Evolutionary conservation across 2,797 vertebrate genomes (phyloP), one percentile per base, ranked within the genome.

Genomic region (Peromyscus attwateri): DNA sequence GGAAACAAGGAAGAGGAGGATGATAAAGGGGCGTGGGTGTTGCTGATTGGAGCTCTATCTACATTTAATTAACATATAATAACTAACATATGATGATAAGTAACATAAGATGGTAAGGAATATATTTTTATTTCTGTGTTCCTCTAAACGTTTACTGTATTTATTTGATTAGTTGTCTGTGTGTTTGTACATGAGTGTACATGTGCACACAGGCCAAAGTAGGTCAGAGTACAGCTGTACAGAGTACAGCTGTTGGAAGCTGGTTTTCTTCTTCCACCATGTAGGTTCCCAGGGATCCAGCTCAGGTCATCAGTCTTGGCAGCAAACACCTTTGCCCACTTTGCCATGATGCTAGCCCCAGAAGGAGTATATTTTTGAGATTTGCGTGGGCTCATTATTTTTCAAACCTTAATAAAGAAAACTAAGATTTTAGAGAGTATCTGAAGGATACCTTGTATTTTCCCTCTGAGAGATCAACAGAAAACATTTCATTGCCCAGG

Each of bases 351-450:
- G 3, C 17, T 11, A 6, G 16, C 14, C 52, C 25, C 52, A 60
- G 52, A 60, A 75, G n/a, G 34, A 88, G 31, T 75, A 60, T 6
- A 40, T 79, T 76, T 97, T 88, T 88, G 17, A 87, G 82, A 92
- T 84, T 73, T 91, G 17, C 27, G 25, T 91, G 55, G 25, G 73
- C 37, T 73, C 34, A 37, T 1, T 91, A 79, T 3, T 40, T 87
- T 83, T 52, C 34, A 93, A 91, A 77, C 6, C 21, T 79, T 46
- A 75, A 14, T 89, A 40, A 94, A 92, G 90, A 80, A 73, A 49
- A 34, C 29, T 57, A 84, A n/a, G 13, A 60, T 95, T 37, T 77
- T 64, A 29, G 31, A 94, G 40, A 87, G 11, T 73, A 88, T 83
- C 43, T 90, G 34, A 90, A 49, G 89, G 6, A 16, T 27, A 46